Evolutionary conservation across 2,888 invertebrate species (phyloP).

Genomic region (Chaitophorus viminalis): DNA sequence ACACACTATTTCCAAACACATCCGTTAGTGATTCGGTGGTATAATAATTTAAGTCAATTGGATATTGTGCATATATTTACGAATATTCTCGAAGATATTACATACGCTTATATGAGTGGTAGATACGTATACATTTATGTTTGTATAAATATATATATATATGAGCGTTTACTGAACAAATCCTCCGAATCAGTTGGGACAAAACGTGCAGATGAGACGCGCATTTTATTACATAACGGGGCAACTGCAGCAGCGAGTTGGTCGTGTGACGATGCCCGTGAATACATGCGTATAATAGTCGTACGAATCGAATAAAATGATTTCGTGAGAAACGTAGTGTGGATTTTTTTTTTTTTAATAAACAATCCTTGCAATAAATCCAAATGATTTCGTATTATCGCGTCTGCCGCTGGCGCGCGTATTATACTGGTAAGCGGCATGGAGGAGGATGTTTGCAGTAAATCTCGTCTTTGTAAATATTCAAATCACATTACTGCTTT

Average conservation of each 20-base stretch:
- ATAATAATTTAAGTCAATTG: constrained; percentile 10
- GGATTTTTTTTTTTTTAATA: constrained; percentile 8
- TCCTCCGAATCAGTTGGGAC: not conserved
- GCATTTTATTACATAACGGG: not conserved
- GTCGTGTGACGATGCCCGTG: not conserved
- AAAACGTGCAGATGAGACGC: not conserved
- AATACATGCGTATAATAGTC: not conserved
- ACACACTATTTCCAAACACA: not conserved
- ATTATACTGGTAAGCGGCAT: not conserved
- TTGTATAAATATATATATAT: not conserved
- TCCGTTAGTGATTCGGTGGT: not conserved
- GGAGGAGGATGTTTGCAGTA: not conserved
- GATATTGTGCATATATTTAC: not conserved
- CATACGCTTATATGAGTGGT: not conserved
- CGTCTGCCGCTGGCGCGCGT: not conserved
- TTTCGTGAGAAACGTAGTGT: not conserved
- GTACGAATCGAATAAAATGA: not conserved
- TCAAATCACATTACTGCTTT: constrained; percentile 24
- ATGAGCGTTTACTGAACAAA: not conserved
- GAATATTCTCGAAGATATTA: not conserved
- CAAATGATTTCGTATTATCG: constrained; percentile 12
- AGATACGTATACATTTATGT: not conserved
- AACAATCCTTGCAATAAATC: not conserved
- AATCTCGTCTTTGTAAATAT: constrained; percentile 29
- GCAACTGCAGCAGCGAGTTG: no score